phyloP scores from a whole-genome alignment of 2,113 vertebrate species.

The Eretmochelys imbricata region DNA sequence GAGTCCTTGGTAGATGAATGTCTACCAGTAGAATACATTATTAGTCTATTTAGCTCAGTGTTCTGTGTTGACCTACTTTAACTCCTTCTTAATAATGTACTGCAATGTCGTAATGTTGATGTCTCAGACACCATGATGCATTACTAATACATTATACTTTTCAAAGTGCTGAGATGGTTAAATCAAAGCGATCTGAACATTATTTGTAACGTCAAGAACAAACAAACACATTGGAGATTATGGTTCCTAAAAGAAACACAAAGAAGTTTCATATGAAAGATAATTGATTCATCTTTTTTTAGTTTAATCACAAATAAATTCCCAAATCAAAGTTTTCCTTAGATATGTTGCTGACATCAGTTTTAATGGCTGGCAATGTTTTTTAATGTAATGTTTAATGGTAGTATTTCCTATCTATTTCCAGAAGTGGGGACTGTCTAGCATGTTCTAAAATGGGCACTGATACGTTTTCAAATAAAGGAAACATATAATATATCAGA shows the following conservation, averaged over 20 bases:
- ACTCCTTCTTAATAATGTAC: conserved; percentile 68
- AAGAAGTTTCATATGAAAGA: conserved; percentile 19
- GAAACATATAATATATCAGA: neutral
- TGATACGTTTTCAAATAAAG: neutral
- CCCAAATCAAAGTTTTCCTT: conserved; percentile 34
- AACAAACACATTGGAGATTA: conserved; percentile 48
- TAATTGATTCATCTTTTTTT: neutral
- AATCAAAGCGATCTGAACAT: conserved; percentile 57
- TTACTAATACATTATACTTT: conserved; percentile 60
- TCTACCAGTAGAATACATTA: conserved; percentile 60
- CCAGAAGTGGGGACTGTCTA: accelerated
- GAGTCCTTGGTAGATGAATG: conserved; percentile 72
- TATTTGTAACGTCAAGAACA: conserved; percentile 1
- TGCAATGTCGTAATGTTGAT: conserved; percentile 53
- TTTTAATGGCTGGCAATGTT: neutral
- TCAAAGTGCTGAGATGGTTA: conserved; percentile 53
- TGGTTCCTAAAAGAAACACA: conserved; percentile 1
- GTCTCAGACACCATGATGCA: conserved; percentile 46
- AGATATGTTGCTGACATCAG: neutral
- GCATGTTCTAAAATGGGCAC: neutral
- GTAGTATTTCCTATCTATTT: neutral
- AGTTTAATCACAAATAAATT: conserved; percentile 8
- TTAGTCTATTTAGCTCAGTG: conserved; percentile 64
- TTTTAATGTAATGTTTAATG: neutral
- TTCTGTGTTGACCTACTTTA: conserved; percentile 73